Base-by-base conservation (phyloP, 2,797 vertebrate genomes). In the Propithecus deckenii region DNA sequence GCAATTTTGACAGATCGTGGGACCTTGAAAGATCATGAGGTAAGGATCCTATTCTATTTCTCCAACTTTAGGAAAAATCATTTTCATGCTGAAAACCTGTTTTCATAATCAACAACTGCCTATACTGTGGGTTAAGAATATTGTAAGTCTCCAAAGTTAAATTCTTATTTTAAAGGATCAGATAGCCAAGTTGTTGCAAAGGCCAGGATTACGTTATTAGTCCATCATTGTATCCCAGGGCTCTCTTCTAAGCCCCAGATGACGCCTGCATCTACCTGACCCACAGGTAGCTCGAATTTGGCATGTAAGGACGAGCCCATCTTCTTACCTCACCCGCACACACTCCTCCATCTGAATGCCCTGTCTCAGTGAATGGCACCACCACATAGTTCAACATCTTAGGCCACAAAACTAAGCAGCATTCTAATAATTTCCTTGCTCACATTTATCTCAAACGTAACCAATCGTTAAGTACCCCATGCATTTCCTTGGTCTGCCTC, bases 1-100 rank as follows among this genome's bases (percentile, higher is more conserved):
- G 11, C 0, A 17, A 46, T 7, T 32, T 0, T 35, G 55, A 48
- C 57, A 79, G 38, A 13, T 23, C 1, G 0, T 6, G 69, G 46
- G 41, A 32, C 43, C 18, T 9, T 23, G 4, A 35, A 59, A 28
- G 14, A 59, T 87, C 30, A 13, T 23, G 41, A 69, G 30, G 11
- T 75, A 35, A 75, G 65, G 61, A 52, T 46, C 57, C 5, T 6
- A 18, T 43, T 71, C 38, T 20, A 3, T 35, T 43, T 59, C 48
- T 59, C 63, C 72, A 61, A 12, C 52, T 78, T 9, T 13, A 32
- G 0, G 23, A 89, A 59, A 35, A 57, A 78, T 14, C 43, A 35
- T 11, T 80, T 81, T 43, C 69, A 50, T 43, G n/a, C 13, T 83
- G 11, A 55, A 91, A 59, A n/a, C 20, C 84, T 65, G 30, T 61